Evolutionary conservation across 2,888 invertebrate species (phyloP).

Genomic region (Monochamus alternatus): DNA sequence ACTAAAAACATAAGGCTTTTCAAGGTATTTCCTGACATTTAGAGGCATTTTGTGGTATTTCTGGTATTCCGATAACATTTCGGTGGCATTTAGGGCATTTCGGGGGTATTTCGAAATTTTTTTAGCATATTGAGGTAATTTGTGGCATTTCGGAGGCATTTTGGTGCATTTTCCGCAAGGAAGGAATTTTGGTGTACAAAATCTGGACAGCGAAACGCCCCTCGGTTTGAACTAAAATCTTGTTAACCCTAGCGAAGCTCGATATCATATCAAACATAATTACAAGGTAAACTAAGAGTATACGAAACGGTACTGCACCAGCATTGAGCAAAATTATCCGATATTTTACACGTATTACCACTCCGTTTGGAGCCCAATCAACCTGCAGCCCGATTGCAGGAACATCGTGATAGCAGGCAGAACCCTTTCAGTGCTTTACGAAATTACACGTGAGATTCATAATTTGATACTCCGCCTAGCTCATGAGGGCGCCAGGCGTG

Average conservation of each 20-base stretch:
- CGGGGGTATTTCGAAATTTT: too few species aligned
- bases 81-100: too few species aligned
- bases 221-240: not conserved
- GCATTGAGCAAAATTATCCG: not conserved
- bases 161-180: too few species aligned
- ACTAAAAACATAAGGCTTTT: too few species aligned
- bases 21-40: too few species aligned
- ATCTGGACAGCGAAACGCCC: too few species aligned
- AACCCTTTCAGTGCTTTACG: conserved; percentile 22
- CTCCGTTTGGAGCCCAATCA: conserved; percentile 12
- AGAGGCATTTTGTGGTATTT: too few species aligned
- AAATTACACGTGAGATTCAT: conserved; percentile 25
- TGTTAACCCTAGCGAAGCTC: not conserved
- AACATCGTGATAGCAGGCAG: conserved; percentile 3
- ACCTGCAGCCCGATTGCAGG: not conserved
- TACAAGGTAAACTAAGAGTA: conserved; percentile 4
- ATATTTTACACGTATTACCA: not conserved
- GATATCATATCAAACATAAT: conserved; percentile 10
- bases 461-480: conserved; percentile 20
- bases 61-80: too few species aligned
- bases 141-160: too few species aligned
- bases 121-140: too few species aligned
- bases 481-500: not conserved
- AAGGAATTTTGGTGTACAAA: too few species aligned
- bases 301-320: not conserved